A percentile compares a stretch with the other conserved stretches of the same genome.
These are phyloP conservation scores for Octopus bimaculoides DNA, from an alignment of 1,140 invertebrate genomes.

Conservation along the genomic window DNA sequence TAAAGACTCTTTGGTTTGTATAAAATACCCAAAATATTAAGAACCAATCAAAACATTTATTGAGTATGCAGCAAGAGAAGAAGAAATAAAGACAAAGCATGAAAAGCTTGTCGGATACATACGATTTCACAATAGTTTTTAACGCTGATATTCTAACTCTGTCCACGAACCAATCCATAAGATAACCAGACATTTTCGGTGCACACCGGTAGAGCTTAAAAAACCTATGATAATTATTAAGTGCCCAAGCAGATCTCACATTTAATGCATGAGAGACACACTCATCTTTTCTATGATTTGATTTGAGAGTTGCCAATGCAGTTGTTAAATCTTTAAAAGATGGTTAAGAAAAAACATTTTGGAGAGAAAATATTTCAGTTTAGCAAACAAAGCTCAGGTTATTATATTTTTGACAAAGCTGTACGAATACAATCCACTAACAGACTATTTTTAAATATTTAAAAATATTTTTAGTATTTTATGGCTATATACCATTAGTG, in stretches of 20 bases:
- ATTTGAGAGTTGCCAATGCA: conserved; percentile 75
- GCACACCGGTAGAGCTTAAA: conserved; percentile 84
- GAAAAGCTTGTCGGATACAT: conserved; percentile 62
- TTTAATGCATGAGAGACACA: conserved; percentile 83
- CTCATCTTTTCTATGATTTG: conserved; percentile 76
- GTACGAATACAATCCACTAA: too few relatives aligned
- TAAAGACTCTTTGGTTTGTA: too few relatives aligned
- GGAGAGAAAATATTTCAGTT: too few relatives aligned
- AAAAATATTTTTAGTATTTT: too few relatives aligned
- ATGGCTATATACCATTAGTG: too few relatives aligned
- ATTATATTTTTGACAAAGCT: too few relatives aligned
- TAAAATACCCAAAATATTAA: too few relatives aligned
- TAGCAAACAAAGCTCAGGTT: too few relatives aligned
- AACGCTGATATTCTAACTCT: conserved; percentile 87
- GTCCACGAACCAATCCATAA: conserved; percentile 96
- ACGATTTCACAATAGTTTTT: conserved; percentile 93
- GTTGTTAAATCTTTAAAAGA: conserved; percentile 80
- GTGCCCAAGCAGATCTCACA: conserved; percentile 85
- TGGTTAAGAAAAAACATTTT: too few relatives aligned
- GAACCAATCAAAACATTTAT: not conserved
- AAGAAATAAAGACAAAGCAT: too few relatives aligned
- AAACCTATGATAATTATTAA: conserved; percentile 87
- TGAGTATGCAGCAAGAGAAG: conserved; percentile 1
- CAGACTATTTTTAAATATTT: too few relatives aligned
- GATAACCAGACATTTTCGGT: conserved; percentile 91